phyloP scores from a whole-genome alignment of 1,140 invertebrate genomes.

The Drosophila micromelanica region DNA sequence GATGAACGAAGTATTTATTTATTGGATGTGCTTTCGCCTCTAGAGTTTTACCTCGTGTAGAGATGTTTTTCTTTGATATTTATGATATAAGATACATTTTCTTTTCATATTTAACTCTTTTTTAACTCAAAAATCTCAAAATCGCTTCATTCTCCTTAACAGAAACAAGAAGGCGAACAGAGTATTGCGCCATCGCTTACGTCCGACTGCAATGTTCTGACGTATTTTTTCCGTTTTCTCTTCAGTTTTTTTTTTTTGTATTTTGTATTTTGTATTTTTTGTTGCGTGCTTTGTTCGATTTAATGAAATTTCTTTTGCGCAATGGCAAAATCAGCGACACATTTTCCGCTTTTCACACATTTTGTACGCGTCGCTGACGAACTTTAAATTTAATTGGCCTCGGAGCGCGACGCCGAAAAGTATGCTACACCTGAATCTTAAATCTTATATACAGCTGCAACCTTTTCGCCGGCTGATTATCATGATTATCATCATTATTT shows the following conservation, averaged over 20 bases:
- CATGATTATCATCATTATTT: neutral
- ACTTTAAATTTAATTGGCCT: constrained; percentile 38
- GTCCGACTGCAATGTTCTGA: neutral
- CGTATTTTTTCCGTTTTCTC: neutral
- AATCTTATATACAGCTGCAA: constrained; percentile 60
- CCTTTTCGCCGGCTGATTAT: neutral
- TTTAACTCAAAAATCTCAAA: too few relatives aligned
- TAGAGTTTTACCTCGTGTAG: too few relatives aligned
- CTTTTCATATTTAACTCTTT: too few relatives aligned
- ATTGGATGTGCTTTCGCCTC: too few relatives aligned
- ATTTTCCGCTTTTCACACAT: constrained; percentile 26
- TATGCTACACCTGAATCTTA: constrained; percentile 59
- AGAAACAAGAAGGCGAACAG: too few relatives aligned
- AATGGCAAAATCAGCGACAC: constrained; percentile 53
- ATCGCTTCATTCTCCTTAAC: too few relatives aligned
- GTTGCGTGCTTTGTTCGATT: constrained; percentile 61
- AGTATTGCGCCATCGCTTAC: too few relatives aligned
- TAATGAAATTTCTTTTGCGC: constrained; percentile 70
- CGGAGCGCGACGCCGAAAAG: constrained; percentile 28
- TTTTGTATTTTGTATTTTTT: neutral
- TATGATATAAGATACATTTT: too few relatives aligned
- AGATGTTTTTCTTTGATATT: too few relatives aligned
- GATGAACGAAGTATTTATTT: too few relatives aligned
- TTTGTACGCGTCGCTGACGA: neutral
- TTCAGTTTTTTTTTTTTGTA: constrained; percentile 15